A percentile compares a stretch with the other conserved stretches of the same genome.
Conservation (phyloP, 2,113 vertebrate genomes). For the Platycercus adscitus region DNA sequence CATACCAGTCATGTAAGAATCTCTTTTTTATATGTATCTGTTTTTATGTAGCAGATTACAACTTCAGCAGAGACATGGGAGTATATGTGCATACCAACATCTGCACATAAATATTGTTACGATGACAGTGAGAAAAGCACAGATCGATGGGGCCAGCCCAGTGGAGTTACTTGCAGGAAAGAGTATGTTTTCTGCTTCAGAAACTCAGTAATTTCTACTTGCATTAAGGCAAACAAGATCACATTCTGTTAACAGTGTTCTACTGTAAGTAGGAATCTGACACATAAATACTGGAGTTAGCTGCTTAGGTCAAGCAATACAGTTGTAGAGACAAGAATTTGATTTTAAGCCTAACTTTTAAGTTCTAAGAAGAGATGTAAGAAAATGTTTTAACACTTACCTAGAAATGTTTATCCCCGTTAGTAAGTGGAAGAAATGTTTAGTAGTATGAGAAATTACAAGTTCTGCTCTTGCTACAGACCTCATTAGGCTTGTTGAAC, state of each 20-base stretch:
- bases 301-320: not conserved
- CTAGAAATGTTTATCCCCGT: slow-evolving; percentile 23
- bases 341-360: not conserved
- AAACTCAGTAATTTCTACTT: not conserved
- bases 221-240: not conserved
- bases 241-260: not conserved
- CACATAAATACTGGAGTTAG: not conserved
- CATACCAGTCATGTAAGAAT: slow-evolving; percentile 8
- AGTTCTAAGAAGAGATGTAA: not conserved
- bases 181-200: not conserved
- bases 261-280: not conserved
- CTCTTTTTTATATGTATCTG: slow-evolving; percentile 61
- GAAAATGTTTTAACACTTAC: not conserved
- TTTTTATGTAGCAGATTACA: slow-evolving; percentile 46
- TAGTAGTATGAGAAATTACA: not conserved
- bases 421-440: not conserved
- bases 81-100: not conserved
- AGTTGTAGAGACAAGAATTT: not conserved
- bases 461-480: not conserved
- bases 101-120: not conserved
- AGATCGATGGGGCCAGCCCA: not conserved
- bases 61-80: slow-evolving; percentile 11
- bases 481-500: not conserved
- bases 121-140: not conserved
- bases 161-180: not conserved